Conservation (phyloP, 2,888 invertebrate genomes). For the Ecliptopera silaceata region DNA sequence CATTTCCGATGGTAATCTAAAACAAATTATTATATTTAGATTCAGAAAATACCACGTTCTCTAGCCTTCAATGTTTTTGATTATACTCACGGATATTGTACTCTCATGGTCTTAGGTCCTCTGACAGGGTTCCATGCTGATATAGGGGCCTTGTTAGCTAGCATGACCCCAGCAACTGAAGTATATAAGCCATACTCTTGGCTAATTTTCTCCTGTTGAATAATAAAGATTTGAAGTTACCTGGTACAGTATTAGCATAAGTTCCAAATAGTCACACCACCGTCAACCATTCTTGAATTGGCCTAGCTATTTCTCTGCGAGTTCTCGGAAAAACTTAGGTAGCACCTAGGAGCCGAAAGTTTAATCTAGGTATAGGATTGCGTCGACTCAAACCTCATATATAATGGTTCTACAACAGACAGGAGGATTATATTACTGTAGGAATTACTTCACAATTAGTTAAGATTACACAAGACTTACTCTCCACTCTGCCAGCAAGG, state of each 20-base stretch:
- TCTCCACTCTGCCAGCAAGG: slow-evolving; percentile 86
- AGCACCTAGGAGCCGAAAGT: no score
- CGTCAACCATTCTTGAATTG: no score
- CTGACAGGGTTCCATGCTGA: slow-evolving; percentile 89
- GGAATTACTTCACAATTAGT: no score
- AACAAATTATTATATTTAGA: slow-evolving; percentile 36
- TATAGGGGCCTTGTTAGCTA: slow-evolving; percentile 86
- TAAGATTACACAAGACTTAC: slow-evolving; percentile 68
- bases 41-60: not conserved
- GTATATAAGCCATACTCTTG: slow-evolving; percentile 85
- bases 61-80: no score
- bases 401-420: no score
- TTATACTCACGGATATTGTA: slow-evolving; percentile 75
- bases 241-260: no score
- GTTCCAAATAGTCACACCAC: no score
- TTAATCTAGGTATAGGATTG: no score
- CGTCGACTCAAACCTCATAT: no score
- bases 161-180: slow-evolving; percentile 87
- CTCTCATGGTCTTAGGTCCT: slow-evolving; percentile 77
- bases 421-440: no score
- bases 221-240: not conserved
- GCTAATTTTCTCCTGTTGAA: slow-evolving; percentile 70
- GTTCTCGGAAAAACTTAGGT: no score
- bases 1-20: slow-evolving; percentile 60
- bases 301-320: no score